phyloP scores from a whole-genome alignment of 2,797 vertebrate genomes.

The Lithobates sylvaticus region DNA sequence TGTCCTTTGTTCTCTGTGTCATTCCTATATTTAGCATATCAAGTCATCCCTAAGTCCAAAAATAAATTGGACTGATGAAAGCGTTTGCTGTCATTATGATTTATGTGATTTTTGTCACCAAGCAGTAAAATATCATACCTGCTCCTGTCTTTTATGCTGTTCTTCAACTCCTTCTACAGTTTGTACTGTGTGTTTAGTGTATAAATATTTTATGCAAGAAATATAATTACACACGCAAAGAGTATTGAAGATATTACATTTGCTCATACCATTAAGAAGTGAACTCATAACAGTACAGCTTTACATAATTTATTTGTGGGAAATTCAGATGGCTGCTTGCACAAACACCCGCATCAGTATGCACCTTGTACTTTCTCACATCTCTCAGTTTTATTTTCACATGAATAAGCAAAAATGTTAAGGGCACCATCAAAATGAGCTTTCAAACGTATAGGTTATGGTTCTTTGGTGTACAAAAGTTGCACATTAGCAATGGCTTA shows the following conservation, averaged over 20 bases:
- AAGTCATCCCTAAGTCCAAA: not conserved
- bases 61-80: constrained; percentile 11
- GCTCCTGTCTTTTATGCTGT: not conserved
- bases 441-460: not conserved
- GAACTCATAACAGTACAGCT: constrained; percentile 7
- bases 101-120: constrained; percentile 11
- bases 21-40: not conserved
- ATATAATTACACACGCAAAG: constrained; percentile 47
- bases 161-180: constrained; percentile 24
- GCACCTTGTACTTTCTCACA: not conserved
- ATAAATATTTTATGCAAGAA: constrained; percentile 54
- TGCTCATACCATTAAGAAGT: constrained; percentile 21
- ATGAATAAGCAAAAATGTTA: constrained; percentile 10
- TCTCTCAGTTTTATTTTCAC: not conserved
- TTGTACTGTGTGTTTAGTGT: constrained; percentile 18
- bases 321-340: constrained; percentile 15
- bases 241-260: constrained; percentile 29
- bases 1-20: not conserved
- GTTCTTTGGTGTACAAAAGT: not conserved
- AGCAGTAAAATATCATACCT: not conserved
- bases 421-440: not conserved
- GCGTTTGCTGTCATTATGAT: not conserved
- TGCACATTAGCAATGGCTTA: not conserved
- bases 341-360: constrained; percentile 22
- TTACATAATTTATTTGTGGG: constrained; percentile 38